Base-by-base conservation (phyloP, 2,797 vertebrate species). In the Scolopax rusticola region DNA sequence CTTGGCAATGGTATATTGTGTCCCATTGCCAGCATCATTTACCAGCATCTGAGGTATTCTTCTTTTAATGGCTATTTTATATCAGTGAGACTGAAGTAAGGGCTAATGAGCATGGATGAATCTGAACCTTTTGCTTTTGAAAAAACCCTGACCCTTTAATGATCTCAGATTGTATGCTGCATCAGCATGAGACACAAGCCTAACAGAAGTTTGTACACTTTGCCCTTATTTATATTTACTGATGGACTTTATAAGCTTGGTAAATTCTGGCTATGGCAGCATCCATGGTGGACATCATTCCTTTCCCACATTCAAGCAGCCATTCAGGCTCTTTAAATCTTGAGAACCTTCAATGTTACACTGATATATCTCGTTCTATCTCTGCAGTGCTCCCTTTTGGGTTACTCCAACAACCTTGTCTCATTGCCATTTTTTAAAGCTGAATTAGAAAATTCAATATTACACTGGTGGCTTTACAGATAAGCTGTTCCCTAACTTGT, bases 361-460 rank as follows among this genome's bases (percentile, higher is more conserved):
- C 15, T 90, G 38, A 61, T 60, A 11, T 0, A 57, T 3, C 5
- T 24, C 15, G 9, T 59, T 11, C 25, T 40, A 0, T 12, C 18
- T 71, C 30, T 68, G 12, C 23, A 59, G 16, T 33, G 9, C 2
- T 74, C 28, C 6, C 60, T 70, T 13, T 48, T 61, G 32, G 4
- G 3, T 63, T 86, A 23, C 9, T 65, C 10, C 38, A 70, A 7
- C 12, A 6, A n/a, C 11, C 1, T 82, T 48, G 2, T 17, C 7
- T 13, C 5, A 70, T 51, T 70, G 2, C 3, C 14, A 9, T 40
- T 47, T 56, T 63, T 45, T 8, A 19, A 17, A 81, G 18, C 4
- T 25, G 25, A 53, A 33, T 57, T 57, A 36, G 57, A 9, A 47
- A 64, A 16, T 33, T 53, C 18, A 67, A 24, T 63, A 65, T 59